Conservation (phyloP, 1,140 invertebrate genomes). For the Sycophaga agraensis region DNA sequence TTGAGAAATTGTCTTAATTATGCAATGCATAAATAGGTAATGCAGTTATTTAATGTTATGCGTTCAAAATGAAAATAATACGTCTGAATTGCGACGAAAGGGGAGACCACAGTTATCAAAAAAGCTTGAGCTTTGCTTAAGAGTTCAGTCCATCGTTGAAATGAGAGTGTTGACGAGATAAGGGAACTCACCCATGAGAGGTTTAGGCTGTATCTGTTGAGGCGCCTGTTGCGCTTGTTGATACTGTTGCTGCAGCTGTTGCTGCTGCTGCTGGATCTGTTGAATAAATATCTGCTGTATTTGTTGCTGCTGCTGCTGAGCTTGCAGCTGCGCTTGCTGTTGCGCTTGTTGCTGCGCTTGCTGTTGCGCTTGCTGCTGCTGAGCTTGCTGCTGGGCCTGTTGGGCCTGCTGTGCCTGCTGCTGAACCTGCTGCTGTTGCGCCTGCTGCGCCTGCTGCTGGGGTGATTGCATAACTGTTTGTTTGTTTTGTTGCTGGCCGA, state of each 20-base stretch:
- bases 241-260: constrained; percentile 51
- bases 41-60: too few relatives aligned
- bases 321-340: constrained; percentile 49
- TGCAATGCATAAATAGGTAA: too few relatives aligned
- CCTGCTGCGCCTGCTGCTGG: constrained; percentile 55
- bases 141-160: too few relatives aligned
- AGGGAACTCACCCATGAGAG: constrained; percentile 62
- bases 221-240: constrained; percentile 49
- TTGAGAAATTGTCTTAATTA: too few relatives aligned
- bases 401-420: constrained; percentile 40
- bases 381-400: constrained; percentile 46
- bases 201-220: constrained; percentile 61
- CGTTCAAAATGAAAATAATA: too few relatives aligned
- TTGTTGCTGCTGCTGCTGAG: constrained; percentile 48
- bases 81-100: too few relatives aligned
- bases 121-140: too few relatives aligned
- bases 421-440: constrained; percentile 46
- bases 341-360: constrained; percentile 51
- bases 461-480: constrained; percentile 53
- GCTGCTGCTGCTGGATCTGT: constrained; percentile 51
- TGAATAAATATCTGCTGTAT: constrained; percentile 50
- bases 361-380: constrained; percentile 51
- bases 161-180: too few relatives aligned
- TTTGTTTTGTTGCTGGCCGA: constrained; percentile 55
- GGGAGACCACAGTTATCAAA: too few relatives aligned